Base-by-base conservation (phyloP, 2,888 invertebrate species). In the Prenolepis imparis region DNA sequence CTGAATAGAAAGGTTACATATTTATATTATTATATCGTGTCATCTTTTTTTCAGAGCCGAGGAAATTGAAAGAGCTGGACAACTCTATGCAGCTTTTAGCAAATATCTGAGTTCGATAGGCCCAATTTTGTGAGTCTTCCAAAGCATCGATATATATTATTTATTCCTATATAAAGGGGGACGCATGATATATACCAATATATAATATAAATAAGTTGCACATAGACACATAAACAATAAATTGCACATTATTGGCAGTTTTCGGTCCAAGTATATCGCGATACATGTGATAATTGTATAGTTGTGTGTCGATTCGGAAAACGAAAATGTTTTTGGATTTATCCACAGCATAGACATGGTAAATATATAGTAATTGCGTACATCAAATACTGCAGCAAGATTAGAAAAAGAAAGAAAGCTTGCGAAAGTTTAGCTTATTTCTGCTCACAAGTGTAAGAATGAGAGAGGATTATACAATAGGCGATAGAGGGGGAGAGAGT, bases 21-120 rank as follows among this genome's bases (percentile, higher is more conserved):
- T 52, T 52, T 52, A 52, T 52, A 52, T 52, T 52, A 48, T 52
- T 52, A 52, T 52, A 52, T 52, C n/a, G 52, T 52, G n/a, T 52
- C 6, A 52, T 52, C 48, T 48, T 48, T 52, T 48, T 52, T 52
- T 52, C 52, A 52, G 52, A 8, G 8, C 6, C n/a, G 52, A 8
- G 15, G 52, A 52, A n/a, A n/a, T 52, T 52, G 8, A 52, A n/a
- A 52, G 52, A n/a, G 52, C 52, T 52, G 52, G 52, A 52, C 52
- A 52, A 52, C n/a, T 52, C 6, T 52, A 52, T 52, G 52, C 52
- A 52, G 52, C n/a, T 8, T 52, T 52, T 52, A 52, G n/a, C n/a
- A 52, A 52, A 52, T 52, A n/a, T 15, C n/a, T 52, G 52, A 52
- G n/a, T 52, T 52, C 52, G 0, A 52, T 52, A 52, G n/a, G n/a